A percentile compares a stretch with the other conserved stretches of the same genome.
Evolutionary conservation across 2,888 invertebrate species (phyloP).

Genomic region (Psylliodes chrysocephalus): DNA sequence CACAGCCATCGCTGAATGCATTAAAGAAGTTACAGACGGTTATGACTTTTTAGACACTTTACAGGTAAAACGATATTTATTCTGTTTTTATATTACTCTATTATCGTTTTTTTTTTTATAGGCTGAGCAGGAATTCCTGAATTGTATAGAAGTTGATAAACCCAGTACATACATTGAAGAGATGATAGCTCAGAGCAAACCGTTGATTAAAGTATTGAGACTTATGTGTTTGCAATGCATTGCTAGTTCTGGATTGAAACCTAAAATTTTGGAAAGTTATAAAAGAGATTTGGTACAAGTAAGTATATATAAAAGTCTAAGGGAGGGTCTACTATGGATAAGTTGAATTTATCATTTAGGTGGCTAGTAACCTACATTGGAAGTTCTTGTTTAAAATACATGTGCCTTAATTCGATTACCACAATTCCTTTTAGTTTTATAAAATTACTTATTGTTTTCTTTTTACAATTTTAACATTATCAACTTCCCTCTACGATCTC

Average conservation of each 20-base stretch:
- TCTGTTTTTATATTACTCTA: neutral
- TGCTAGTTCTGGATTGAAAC: slow-evolving; percentile 92
- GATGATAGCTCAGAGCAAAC: slow-evolving; percentile 85
- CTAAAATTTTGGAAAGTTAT: slow-evolving; percentile 80
- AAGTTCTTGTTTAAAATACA: too few relatives aligned
- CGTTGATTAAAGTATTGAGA: slow-evolving; percentile 84
- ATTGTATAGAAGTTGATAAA: slow-evolving; percentile 92
- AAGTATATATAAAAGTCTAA: too few relatives aligned
- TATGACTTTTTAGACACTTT: slow-evolving; percentile 62
- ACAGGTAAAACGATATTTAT: slow-evolving; percentile 49
- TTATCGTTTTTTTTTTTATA: slow-evolving; percentile 51
- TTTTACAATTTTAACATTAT: too few relatives aligned
- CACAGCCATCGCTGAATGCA: slow-evolving; percentile 92
- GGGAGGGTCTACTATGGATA: too few relatives aligned
- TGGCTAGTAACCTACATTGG: too few relatives aligned
- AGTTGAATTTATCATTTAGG: too few relatives aligned
- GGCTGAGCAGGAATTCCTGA: slow-evolving; percentile 90
- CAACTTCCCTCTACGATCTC: too few relatives aligned
- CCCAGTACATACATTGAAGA: slow-evolving; percentile 91
- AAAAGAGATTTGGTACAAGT: slow-evolving; percentile 70
- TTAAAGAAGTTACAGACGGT: slow-evolving; percentile 80
- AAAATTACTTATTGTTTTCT: too few relatives aligned
- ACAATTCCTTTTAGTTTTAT: too few relatives aligned
- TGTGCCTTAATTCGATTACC: too few relatives aligned
- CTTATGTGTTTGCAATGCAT: slow-evolving; percentile 93